phyloP scores from a whole-genome alignment of 2,113 vertebrate species.

The Centrocercus urophasianus region DNA sequence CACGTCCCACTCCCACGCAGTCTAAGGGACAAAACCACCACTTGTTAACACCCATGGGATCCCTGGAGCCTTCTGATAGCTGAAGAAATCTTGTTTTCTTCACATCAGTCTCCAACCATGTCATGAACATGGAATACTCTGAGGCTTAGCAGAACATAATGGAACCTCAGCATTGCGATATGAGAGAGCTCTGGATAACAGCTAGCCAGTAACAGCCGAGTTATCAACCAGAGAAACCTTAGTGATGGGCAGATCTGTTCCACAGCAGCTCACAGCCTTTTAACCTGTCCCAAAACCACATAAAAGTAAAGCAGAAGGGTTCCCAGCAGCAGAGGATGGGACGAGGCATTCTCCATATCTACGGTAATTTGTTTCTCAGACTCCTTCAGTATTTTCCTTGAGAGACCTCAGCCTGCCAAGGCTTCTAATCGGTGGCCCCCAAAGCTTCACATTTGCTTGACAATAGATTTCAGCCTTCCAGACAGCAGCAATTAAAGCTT shows the following conservation, averaged over 20 bases:
- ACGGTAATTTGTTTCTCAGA: neutral
- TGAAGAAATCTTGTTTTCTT: neutral
- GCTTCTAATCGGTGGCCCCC: neutral
- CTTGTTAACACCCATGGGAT: neutral
- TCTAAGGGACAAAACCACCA: neutral
- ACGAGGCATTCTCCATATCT: neutral
- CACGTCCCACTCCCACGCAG: too few species aligned
- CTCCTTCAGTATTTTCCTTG: neutral
- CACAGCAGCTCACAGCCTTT: neutral
- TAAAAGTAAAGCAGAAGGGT: neutral
- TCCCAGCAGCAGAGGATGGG: neutral
- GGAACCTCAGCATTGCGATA: neutral
- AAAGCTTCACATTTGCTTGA: fast-evolving
- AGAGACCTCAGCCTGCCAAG: neutral
- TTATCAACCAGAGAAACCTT: neutral
- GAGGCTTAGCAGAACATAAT: neutral
- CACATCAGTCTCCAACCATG: neutral
- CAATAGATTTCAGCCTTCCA: neutral
- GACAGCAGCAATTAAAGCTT: neutral
- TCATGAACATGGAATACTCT: neutral
- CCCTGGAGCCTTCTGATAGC: neutral
- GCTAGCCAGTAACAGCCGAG: neutral
- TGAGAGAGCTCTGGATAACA: neutral
- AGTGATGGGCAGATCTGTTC: neutral
- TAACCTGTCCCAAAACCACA: neutral